phyloP scores from a whole-genome alignment of 2,888 invertebrate species.

The Caenorhabditis japonica region DNA sequence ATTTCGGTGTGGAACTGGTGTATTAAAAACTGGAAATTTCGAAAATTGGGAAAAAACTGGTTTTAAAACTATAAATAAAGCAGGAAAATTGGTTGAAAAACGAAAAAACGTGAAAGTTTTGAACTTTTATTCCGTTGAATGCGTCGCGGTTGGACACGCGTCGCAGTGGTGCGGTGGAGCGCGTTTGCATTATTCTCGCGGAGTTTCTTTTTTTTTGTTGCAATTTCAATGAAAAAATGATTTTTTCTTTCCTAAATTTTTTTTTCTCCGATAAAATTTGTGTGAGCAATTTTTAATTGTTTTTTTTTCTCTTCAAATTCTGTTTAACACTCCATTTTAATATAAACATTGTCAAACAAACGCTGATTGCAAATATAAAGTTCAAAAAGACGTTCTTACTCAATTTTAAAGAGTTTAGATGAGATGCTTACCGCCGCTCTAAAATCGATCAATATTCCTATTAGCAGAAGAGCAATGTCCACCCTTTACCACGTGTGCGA shows the following conservation, averaged over 20 bases:
- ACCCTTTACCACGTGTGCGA: slow-evolving; percentile 36
- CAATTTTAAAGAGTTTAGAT: too few relatives aligned
- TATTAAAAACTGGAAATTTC: neutral
- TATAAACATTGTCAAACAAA: too few relatives aligned
- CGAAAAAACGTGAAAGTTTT: slow-evolving; percentile 11
- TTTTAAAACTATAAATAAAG: slow-evolving; percentile 12
- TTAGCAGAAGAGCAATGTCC: slow-evolving; percentile 36
- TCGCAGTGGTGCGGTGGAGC: slow-evolving; percentile 29
- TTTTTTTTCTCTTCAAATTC: neutral
- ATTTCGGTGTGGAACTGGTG: neutral
- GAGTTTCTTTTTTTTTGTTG: neutral
- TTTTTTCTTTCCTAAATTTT: too few relatives aligned
- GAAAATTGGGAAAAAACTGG: slow-evolving; percentile 14
- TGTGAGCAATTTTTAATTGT: neutral
- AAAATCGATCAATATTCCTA: slow-evolving; percentile 27
- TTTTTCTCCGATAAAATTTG: too few relatives aligned
- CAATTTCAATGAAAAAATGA: neutral
- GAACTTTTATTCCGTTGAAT: slow-evolving; percentile 27
- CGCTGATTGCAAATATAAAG: too few relatives aligned
- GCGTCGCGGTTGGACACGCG: slow-evolving; percentile 35
- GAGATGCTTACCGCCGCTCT: slow-evolving; percentile 15
- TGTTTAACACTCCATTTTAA: too few relatives aligned
- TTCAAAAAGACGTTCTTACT: too few relatives aligned
- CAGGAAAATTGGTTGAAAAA: neutral
- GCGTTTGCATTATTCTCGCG: slow-evolving; percentile 18